Evolutionary conservation across 2,113 vertebrate species (phyloP).

Genomic region (Phrynosoma blainvillii): DNA sequence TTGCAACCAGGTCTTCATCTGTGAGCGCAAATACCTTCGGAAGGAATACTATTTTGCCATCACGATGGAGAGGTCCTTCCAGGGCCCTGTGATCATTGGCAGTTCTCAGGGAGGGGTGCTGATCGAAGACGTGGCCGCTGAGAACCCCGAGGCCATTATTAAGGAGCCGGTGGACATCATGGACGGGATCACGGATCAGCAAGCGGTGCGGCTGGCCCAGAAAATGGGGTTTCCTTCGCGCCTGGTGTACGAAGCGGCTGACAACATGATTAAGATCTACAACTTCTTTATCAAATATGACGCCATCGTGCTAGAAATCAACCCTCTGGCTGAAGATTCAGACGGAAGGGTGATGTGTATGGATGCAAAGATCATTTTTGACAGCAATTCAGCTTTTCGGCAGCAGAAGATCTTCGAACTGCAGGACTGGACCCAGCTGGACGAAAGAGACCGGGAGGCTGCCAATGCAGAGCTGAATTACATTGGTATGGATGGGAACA

Average conservation of each 20-base stretch:
- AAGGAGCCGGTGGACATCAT: constrained; percentile 95
- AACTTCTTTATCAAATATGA: constrained; percentile 94
- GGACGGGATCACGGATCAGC: constrained; percentile 91
- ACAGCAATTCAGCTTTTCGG: constrained; percentile 92
- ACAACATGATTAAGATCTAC: constrained; percentile 95
- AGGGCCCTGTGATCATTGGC: constrained; percentile 94
- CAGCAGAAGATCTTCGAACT: constrained; percentile 92
- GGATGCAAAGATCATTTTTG: constrained; percentile 98
- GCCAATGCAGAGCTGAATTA: constrained; percentile 93
- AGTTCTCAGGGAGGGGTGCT: constrained; percentile 95
- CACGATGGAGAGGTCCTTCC: constrained; percentile 94
- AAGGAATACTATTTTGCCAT: constrained; percentile 98
- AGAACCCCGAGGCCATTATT: constrained; percentile 92
- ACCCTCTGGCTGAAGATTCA: constrained; percentile 97
- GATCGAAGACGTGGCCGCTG: constrained; percentile 94
- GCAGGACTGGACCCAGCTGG: constrained; percentile 95
- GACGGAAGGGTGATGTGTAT: constrained; percentile 95
- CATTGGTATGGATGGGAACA: constrained; percentile 95
- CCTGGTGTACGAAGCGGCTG: constrained; percentile 90
- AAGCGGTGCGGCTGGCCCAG: constrained; percentile 89
- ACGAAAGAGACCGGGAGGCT: constrained; percentile 87
- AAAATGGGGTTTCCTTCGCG: constrained; percentile 93
- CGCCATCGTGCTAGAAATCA: constrained; percentile 97
- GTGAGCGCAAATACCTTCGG: constrained; percentile 94
- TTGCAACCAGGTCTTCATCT: constrained; percentile 97